Evolutionary conservation across 2,797 vertebrate species (phyloP).

Genomic region (Gallirallus australis): DNA sequence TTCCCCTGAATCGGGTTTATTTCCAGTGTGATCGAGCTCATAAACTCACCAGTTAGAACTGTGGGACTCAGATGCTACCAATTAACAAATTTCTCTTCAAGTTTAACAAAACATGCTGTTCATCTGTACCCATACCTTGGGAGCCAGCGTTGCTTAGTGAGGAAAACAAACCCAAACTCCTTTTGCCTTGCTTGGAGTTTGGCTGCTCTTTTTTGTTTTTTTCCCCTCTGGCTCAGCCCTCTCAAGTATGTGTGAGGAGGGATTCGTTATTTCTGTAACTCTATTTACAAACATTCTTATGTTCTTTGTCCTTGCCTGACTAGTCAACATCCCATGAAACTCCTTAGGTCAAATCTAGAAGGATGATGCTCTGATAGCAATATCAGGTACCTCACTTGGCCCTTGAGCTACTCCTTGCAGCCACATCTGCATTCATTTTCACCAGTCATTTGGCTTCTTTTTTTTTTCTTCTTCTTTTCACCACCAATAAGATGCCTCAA

Average conservation of each 20-base stretch:
- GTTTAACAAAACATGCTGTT: background rate
- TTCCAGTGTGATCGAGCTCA: constrained; percentile 18
- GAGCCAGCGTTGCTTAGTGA: background rate
- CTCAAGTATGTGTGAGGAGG: too few species aligned
- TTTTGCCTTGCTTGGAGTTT: background rate
- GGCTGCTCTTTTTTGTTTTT: background rate
- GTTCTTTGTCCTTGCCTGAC: background rate
- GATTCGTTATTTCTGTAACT: background rate
- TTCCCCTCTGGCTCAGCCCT: background rate
- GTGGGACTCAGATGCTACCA: background rate
- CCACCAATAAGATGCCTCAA: background rate
- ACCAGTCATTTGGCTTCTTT: background rate
- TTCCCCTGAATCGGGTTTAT: background rate
- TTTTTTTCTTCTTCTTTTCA: background rate
- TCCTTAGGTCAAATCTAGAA: background rate
- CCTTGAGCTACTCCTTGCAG: background rate
- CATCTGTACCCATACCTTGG: background rate
- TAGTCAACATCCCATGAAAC: background rate
- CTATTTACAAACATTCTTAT: background rate
- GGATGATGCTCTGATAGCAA: background rate
- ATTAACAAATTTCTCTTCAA: background rate
- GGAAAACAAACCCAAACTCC: background rate
- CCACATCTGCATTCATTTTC: background rate
- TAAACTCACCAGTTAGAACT: background rate
- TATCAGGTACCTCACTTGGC: background rate